Conservation (phyloP, 2,888 invertebrate genomes). For the Harmothoe impar region DNA sequence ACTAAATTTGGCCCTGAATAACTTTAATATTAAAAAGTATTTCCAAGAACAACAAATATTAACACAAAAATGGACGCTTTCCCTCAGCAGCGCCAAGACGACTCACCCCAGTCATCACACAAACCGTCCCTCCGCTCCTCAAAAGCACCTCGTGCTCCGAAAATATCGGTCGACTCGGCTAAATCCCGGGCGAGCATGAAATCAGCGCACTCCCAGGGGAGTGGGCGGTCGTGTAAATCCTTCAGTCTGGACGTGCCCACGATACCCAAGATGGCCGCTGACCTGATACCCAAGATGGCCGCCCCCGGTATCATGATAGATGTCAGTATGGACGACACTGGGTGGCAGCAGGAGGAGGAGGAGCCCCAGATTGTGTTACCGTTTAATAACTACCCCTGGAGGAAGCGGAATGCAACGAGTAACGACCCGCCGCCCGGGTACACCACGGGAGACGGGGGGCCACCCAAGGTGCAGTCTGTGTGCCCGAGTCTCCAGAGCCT, state of each 20-base stretch:
- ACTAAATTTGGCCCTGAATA: no score
- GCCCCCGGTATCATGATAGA: not conserved
- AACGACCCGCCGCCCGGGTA: not conserved
- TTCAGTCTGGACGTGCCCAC: not conserved
- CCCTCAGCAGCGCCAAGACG: not conserved
- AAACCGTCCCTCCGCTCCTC: conserved; percentile 16
- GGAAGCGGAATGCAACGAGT: not conserved
- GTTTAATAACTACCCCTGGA: not conserved
- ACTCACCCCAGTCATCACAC: not conserved
- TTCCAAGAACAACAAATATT: no score
- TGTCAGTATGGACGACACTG: not conserved
- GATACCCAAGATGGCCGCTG: not conserved
- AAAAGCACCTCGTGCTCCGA: not conserved
- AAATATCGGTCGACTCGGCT: conserved; percentile 12
- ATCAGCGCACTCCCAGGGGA: not conserved
- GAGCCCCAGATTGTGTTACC: conserved; percentile 11
- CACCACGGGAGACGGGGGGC: not conserved
- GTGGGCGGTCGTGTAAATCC: not conserved
- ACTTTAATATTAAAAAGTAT: no score
- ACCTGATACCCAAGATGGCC: not conserved
- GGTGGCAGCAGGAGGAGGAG: not conserved
- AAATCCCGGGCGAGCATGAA: conserved; percentile 10
- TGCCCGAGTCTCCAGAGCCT: no score
- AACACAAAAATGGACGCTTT: no score
- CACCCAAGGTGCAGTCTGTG: not conserved